These are phyloP conservation scores for Meda fulgida DNA, from an alignment of 2,797 vertebrate species.

Conservation along the genomic window DNA sequence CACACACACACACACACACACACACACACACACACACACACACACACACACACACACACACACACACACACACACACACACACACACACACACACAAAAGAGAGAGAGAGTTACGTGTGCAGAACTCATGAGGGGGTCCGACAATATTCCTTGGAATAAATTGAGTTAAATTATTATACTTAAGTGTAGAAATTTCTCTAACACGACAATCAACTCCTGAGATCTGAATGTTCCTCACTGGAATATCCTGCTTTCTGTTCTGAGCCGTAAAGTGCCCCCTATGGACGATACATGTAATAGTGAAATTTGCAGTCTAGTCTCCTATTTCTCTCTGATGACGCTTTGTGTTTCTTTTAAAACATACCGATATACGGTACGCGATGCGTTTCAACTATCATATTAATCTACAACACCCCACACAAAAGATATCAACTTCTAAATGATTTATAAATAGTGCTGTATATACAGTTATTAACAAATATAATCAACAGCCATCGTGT, in stretches of 20 bases:
- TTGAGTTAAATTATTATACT: neutral
- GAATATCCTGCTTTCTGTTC: neutral
- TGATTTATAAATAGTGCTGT: neutral
- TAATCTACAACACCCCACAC: neutral
- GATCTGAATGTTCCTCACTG: neutral
- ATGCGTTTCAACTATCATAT: neutral
- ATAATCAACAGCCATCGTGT: neutral
- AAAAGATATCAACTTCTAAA: neutral
- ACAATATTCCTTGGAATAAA: neutral
- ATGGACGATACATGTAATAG: accelerated
- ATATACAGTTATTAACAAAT: neutral
- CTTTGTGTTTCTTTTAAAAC: constrained; percentile 11
- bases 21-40: too few species aligned
- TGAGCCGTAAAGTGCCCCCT: constrained; percentile 32
- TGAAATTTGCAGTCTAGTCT: neutral
- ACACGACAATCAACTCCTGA: too few species aligned
- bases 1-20: too few species aligned
- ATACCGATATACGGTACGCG: neutral
- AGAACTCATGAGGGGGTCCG: too few species aligned
- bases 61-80: too few species aligned
- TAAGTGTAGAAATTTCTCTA: neutral
- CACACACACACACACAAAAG: too few species aligned
- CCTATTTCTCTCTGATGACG: neutral
- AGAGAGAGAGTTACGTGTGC: too few species aligned
- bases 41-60: too few species aligned